Evolutionary conservation across 1,140 invertebrate genomes (phyloP).

Genomic region (Leptinotarsa lineolata): DNA sequence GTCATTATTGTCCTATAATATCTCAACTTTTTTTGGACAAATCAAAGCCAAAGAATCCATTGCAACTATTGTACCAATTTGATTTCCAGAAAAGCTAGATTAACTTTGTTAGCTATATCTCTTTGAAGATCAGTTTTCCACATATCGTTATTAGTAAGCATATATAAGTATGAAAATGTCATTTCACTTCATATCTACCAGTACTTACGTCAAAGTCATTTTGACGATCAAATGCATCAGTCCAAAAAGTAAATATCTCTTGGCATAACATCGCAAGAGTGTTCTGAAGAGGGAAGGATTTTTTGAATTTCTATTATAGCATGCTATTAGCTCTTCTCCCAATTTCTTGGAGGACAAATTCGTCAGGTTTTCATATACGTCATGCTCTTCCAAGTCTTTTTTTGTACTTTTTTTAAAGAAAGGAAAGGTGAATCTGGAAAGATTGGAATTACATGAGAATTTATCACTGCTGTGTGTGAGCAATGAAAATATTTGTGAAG

Average conservation of each 20-base stretch:
- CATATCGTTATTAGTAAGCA: too few species aligned
- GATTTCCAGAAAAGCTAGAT: too few species aligned
- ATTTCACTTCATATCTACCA: background rate
- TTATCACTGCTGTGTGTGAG: background rate
- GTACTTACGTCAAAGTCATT: slow-evolving; percentile 34
- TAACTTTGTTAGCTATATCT: too few species aligned
- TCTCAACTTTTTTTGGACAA: too few species aligned
- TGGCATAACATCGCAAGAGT: slow-evolving; percentile 30
- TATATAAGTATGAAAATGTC: too few species aligned
- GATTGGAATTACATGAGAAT: background rate
- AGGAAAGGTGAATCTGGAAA: slow-evolving; percentile 29
- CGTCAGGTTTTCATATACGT: slow-evolving; percentile 34
- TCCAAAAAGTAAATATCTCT: slow-evolving; percentile 29
- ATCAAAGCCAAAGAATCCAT: too few species aligned
- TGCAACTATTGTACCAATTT: too few species aligned
- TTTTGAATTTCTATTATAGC: slow-evolving; percentile 25
- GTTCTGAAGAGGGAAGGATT: slow-evolving; percentile 24
- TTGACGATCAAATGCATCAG: slow-evolving; percentile 27
- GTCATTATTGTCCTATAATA: too few species aligned
- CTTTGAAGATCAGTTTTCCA: too few species aligned
- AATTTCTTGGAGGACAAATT: slow-evolving; percentile 24
- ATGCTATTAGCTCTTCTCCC: slow-evolving; percentile 35
- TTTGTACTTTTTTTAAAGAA: slow-evolving; percentile 30
- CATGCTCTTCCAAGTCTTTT: slow-evolving; percentile 33
- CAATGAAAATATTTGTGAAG: too few species aligned